Percentiles rank a stretch among this genome's conserved stretches.
Evolutionary conservation across 1,140 invertebrate species (phyloP).

Genomic region (Homarus americanus): DNA sequence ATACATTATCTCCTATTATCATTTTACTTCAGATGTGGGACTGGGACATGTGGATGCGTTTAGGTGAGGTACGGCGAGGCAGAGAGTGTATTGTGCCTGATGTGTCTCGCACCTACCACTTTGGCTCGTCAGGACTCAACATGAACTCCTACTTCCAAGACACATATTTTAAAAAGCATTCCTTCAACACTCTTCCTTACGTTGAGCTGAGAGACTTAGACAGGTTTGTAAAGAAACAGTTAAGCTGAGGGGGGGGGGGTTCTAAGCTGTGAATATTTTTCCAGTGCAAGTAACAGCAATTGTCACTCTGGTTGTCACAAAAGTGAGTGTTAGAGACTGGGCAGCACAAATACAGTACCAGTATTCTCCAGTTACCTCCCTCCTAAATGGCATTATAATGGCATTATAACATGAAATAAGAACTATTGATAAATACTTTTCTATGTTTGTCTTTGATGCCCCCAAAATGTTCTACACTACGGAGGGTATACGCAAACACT

Average conservation of each 20-base stretch:
- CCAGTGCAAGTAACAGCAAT: not conserved
- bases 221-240: slow-evolving; percentile 77
- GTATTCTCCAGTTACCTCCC: too few species aligned
- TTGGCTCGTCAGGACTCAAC: slow-evolving; percentile 84
- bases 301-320: too few species aligned
- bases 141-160: slow-evolving; percentile 86
- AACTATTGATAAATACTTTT: too few species aligned
- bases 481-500: too few species aligned
- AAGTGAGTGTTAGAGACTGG: too few species aligned
- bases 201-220: slow-evolving; percentile 81
- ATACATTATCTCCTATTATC: too few species aligned
- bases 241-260: too few species aligned
- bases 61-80: slow-evolving; percentile 81
- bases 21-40: slow-evolving; percentile 83
- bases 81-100: slow-evolving; percentile 85
- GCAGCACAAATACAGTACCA: too few species aligned
- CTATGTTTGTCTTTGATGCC: too few species aligned
- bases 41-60: slow-evolving; percentile 87
- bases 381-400: too few species aligned
- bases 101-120: slow-evolving; percentile 85
- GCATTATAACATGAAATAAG: too few species aligned
- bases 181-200: slow-evolving; percentile 81
- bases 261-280: not conserved
- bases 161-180: slow-evolving; percentile 83
- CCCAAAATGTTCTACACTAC: too few species aligned